Percentiles rank a stretch among this genome's conserved stretches.
Conservation (phyloP, 2,888 invertebrate genomes). For the Habrosyne pyritoides region DNA sequence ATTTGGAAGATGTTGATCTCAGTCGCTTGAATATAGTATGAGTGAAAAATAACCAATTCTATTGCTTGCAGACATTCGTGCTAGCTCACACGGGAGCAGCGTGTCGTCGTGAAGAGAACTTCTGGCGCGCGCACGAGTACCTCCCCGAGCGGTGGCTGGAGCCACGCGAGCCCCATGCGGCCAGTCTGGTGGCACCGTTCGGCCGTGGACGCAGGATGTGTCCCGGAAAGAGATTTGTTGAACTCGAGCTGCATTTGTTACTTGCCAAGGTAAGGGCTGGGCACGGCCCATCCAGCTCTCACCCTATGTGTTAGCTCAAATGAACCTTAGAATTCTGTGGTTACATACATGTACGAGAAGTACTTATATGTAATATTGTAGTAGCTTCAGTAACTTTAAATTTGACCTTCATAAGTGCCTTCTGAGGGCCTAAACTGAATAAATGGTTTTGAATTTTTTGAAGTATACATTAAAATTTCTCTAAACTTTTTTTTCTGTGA, state of each 20-base stretch:
- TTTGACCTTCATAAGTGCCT: too few species aligned
- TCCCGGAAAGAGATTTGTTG: slow-evolving; percentile 93
- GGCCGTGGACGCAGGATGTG: slow-evolving; percentile 92
- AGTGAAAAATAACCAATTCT: background rate
- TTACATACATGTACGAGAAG: too few species aligned
- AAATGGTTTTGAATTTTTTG: too few species aligned
- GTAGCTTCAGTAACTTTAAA: too few species aligned
- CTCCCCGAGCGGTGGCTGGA: slow-evolving; percentile 91
- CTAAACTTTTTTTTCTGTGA: too few species aligned
- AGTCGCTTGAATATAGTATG: too few species aligned
- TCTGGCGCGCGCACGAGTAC: slow-evolving; percentile 87
- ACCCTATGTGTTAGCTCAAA: background rate
- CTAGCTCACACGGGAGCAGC: slow-evolving; percentile 93
- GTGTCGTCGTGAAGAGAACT: slow-evolving; percentile 89
- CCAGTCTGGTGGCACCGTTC: slow-evolving; percentile 89
- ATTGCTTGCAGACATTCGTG: slow-evolving; percentile 86
- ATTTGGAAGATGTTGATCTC: too few species aligned
- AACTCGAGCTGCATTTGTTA: slow-evolving; percentile 88
- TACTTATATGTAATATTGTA: too few species aligned
- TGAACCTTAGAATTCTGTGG: background rate
- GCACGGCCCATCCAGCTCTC: too few species aligned
- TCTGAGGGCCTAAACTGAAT: too few species aligned
- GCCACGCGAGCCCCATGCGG: slow-evolving; percentile 78
- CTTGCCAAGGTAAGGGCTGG: slow-evolving; percentile 87
- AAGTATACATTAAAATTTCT: too few species aligned